phyloP scores from a whole-genome alignment of 2,797 vertebrate genomes.

The Phalloptychus januarius region DNA sequence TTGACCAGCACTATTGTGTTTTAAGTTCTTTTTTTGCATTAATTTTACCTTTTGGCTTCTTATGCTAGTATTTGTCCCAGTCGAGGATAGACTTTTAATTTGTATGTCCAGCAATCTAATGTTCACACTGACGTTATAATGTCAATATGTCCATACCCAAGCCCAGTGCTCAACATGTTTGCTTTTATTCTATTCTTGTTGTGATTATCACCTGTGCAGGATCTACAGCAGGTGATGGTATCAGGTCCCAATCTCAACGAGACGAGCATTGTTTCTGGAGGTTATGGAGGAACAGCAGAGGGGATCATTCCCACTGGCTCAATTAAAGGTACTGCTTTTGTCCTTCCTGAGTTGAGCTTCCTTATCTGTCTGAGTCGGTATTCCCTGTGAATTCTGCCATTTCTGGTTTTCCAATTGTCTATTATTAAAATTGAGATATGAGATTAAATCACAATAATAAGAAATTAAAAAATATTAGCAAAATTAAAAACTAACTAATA shows the following conservation, averaged over 20 bases:
- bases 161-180: neutral
- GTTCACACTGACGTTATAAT: conserved; percentile 20
- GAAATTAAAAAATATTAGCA: neutral
- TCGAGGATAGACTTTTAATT: conserved; percentile 36
- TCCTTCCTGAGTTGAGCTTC: neutral
- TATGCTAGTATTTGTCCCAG: conserved; percentile 65
- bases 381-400: neutral
- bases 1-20: conserved; percentile 21
- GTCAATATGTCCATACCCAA: neutral
- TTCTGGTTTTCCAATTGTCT: neutral
- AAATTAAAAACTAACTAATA: neutral
- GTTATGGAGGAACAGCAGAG: conserved; percentile 92
- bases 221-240: conserved; percentile 98
- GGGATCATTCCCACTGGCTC: conserved; percentile 90
- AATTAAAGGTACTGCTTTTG: conserved; percentile 84
- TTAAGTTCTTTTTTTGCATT: conserved; percentile 14
- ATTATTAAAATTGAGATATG: neutral
- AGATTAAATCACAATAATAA: neutral
- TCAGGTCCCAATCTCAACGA: conserved; percentile 96
- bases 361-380: neutral
- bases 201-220: conserved; percentile 72
- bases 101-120: conserved; percentile 15
- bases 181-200: neutral
- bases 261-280: conserved; percentile 95
- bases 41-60: conserved; percentile 19